Base-by-base conservation (phyloP, 2,797 vertebrate genomes). In the Meda fulgida region DNA sequence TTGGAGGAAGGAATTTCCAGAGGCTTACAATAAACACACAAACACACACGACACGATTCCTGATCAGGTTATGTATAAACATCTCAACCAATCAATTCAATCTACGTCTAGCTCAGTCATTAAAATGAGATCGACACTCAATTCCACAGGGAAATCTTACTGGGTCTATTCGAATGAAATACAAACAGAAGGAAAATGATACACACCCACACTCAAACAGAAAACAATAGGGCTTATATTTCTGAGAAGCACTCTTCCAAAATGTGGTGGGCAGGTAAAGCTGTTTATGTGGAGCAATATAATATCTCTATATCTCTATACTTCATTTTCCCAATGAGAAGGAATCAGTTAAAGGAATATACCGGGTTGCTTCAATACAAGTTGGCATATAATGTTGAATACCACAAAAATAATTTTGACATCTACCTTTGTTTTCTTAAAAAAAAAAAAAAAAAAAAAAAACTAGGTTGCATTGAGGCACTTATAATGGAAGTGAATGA, bases 301-400 rank as follows among this genome's bases (percentile, higher is more conserved):
- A 77, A 46, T 36, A 55, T 46, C 40, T 78, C 65, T 29, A 18
- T 3, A 18, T 73, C 43, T 55, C 66, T 60, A 55, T 55, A 80
- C 70, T 63, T 81, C 14, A 55, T 79, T 63, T 69, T 55, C 71
- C 60, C 43, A 60, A 82, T 63, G 85, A 87, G 2, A 78, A 53
- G 16, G 58, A 78, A 86, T 46, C 51, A 86, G 51, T 55, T 58
- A 55, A 48, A 73, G 91, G 85, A 88, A 84, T 67, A 67, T 67
- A 34, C 18, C 2, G 69, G 69, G 83, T 16, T 63, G 60, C 13
- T 69, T 63, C 78, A 65, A 75, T 36, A 67, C 65, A 67, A 67
- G 18, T 11, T 69, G 66, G 1, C 19, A 69, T 21, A 21, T 38
- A 69, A 21, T 10, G 10, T 11, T 69, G 19, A 69, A 69, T 9